A percentile compares a stretch with the other conserved stretches of the same genome.
Evolutionary conservation across 1,140 invertebrate genomes (phyloP).

Genomic region (Drosophila ogumai): DNA sequence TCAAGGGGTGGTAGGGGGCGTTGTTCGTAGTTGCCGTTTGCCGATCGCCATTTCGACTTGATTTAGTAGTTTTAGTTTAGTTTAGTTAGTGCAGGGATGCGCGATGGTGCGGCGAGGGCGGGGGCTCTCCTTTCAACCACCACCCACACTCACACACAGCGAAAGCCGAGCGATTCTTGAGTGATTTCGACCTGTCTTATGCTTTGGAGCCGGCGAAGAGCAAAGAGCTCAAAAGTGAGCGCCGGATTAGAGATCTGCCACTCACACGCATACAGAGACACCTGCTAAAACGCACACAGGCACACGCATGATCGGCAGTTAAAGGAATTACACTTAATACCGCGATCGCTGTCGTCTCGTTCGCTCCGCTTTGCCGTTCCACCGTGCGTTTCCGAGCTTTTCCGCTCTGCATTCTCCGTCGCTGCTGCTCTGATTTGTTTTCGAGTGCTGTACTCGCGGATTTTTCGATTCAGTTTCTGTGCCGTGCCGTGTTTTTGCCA

Average conservation of each 20-base stretch:
- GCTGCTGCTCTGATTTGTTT: constrained; percentile 12
- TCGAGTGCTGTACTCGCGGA: constrained; percentile 25
- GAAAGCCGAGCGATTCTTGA: constrained; percentile 40
- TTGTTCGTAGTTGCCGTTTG: constrained; percentile 73
- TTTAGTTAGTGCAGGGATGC: constrained; percentile 39
- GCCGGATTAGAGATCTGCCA: constrained; percentile 51
- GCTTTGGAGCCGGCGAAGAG: constrained; percentile 16
- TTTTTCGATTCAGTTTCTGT: constrained; percentile 18
- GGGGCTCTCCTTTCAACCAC: constrained; percentile 2
- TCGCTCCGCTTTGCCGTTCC: constrained; percentile 1
- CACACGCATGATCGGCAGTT: constrained; percentile 24
- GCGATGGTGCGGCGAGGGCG: constrained; percentile 7
- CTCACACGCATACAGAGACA: constrained; percentile 7
- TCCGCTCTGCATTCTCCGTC: constrained; percentile 19
- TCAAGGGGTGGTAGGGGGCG: constrained; percentile 19
- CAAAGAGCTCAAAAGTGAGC: constrained; percentile 46
- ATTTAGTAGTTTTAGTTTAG: constrained; percentile 45
- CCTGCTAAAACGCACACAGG: too few relatives aligned
- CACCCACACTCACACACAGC: constrained; percentile 37
- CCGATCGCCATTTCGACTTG: constrained; percentile 62
- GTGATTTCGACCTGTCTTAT: constrained; percentile 57
- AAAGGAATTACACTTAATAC: constrained; percentile 50
- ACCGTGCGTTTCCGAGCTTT: constrained; percentile 28
- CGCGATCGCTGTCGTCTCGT: constrained; percentile 13
- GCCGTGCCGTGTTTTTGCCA: constrained; percentile 20